Percentiles rank a stretch among this genome's conserved stretches.
These are phyloP conservation scores for Lagocephalus sceleratus DNA, from an alignment of 2,797 vertebrate genomes.

Conservation along the genomic window DNA sequence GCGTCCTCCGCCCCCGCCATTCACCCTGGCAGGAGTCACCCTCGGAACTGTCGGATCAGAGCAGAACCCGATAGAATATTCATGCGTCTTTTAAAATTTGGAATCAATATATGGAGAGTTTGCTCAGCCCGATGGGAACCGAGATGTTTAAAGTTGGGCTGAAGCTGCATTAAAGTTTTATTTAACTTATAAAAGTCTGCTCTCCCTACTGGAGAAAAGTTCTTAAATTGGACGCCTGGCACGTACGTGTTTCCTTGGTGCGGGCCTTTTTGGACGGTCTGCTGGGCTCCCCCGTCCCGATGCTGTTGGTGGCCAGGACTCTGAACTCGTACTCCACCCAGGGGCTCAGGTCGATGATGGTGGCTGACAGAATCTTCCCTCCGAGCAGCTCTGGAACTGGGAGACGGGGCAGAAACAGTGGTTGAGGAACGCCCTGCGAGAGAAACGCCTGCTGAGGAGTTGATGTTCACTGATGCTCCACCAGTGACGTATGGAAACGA, in stretches of 20 bases:
- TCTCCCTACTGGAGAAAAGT: neutral
- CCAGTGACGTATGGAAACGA: no score
- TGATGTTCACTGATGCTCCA: slow-evolving; percentile 41
- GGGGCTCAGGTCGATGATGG: slow-evolving; percentile 85
- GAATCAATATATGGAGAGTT: neutral
- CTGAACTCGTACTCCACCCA: slow-evolving; percentile 96
- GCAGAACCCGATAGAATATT: neutral
- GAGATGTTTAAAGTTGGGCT: no score
- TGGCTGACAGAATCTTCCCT: slow-evolving; percentile 85
- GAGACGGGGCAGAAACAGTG: slow-evolving; percentile 51
- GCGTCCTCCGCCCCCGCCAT: slow-evolving; percentile 88
- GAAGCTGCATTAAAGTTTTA: no score
- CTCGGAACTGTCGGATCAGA: slow-evolving; percentile 79
- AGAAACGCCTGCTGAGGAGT: no score
- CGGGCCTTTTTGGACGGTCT: slow-evolving; percentile 84
- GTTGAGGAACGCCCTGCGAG: slow-evolving; percentile 48
- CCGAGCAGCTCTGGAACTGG: slow-evolving; percentile 84
- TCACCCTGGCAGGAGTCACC: slow-evolving; percentile 87
- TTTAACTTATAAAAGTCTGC: no score
- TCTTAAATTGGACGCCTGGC: slow-evolving; percentile 4
- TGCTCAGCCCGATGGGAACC: no score
- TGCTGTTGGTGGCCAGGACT: slow-evolving; percentile 85
- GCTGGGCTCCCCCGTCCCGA: slow-evolving; percentile 92
- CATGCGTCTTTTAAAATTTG: neutral
- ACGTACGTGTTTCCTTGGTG: slow-evolving; percentile 88